These are phyloP conservation scores for Zeus faber DNA, from an alignment of 2,113 vertebrate genomes.

Conservation along the genomic window DNA sequence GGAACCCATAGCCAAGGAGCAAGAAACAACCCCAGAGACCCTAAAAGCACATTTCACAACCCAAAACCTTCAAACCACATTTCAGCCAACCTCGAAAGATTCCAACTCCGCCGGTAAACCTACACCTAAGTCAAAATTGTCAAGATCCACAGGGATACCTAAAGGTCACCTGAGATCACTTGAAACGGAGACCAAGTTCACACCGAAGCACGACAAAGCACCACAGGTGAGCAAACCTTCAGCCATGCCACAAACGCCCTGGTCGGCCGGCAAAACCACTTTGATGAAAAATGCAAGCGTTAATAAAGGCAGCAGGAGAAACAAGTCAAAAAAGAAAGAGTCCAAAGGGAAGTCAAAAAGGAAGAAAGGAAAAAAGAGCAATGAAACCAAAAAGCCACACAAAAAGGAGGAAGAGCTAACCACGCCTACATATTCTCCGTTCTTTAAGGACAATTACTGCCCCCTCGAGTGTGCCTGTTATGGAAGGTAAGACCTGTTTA, in stretches of 20 bases:
- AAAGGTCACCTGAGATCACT: neutral
- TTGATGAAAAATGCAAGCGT: slow-evolving; percentile 11
- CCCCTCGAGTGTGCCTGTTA: slow-evolving; percentile 66
- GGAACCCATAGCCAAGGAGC: no score
- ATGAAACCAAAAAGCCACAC: slow-evolving; percentile 35
- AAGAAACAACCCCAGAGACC: slow-evolving; percentile 14
- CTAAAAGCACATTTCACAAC: slow-evolving; percentile 9
- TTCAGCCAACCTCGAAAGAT: neutral
- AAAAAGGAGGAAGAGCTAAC: slow-evolving; percentile 22
- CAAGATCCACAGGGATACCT: neutral
- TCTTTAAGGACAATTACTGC: slow-evolving; percentile 66
- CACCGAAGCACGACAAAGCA: slow-evolving; percentile 14
- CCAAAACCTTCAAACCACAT: neutral
- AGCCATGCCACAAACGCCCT: neutral
- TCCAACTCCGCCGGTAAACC: neutral
- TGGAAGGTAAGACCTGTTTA: slow-evolving; percentile 41
- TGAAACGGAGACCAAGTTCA: slow-evolving; percentile 22
- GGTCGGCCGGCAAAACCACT: slow-evolving; percentile 23
- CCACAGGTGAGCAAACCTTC: neutral
- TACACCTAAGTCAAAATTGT: slow-evolving; percentile 6
- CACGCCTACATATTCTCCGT: slow-evolving; percentile 40
- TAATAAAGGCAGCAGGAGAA: slow-evolving; percentile 5
- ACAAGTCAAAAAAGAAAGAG: slow-evolving; percentile 28
- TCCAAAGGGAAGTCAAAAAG: neutral
- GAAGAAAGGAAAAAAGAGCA: slow-evolving; percentile 30